Percentiles rank a stretch among this genome's conserved stretches.
Evolutionary conservation across 2,888 invertebrate genomes (phyloP).

Genomic region (Mythimna ferrago): DNA sequence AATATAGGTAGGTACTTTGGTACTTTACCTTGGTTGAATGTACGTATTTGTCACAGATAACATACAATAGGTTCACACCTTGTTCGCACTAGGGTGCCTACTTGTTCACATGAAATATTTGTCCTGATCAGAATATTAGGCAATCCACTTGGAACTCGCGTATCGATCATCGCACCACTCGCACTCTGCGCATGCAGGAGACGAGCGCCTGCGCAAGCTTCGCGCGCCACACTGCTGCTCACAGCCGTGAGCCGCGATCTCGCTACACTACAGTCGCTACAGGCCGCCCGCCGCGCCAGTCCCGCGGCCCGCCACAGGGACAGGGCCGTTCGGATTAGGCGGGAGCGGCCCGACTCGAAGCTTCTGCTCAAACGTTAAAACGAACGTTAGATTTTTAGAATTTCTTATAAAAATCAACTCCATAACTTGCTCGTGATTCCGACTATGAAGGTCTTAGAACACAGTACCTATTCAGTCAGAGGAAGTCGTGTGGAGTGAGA

Average conservation of each 20-base stretch:
- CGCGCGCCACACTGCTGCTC: slow-evolving; percentile 17
- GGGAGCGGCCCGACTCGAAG: too few relatives aligned
- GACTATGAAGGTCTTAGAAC: too few relatives aligned
- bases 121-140: slow-evolving; percentile 16
- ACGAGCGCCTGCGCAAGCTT: slow-evolving; percentile 41
- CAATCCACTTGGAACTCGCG: slow-evolving; percentile 22
- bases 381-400: too few relatives aligned
- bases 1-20: background rate
- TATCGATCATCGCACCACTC: slow-evolving; percentile 35
- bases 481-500: too few relatives aligned
- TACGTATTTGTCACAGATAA: slow-evolving; percentile 7
- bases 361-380: too few relatives aligned
- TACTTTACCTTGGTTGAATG: slow-evolving; percentile 21
- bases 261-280: too few relatives aligned
- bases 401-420: too few relatives aligned
- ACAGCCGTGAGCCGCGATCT: too few relatives aligned
- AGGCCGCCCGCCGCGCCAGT: background rate
- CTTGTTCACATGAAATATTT: slow-evolving; percentile 20
- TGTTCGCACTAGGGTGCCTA: slow-evolving; percentile 6
- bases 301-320: background rate
- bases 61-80: slow-evolving; percentile 1
- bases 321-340: background rate
- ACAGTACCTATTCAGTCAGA: too few relatives aligned
- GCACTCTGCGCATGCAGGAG: background rate
- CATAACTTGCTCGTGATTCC: too few relatives aligned